Evolutionary conservation across 2,797 vertebrate genomes (phyloP).

Genomic region (Momotus momota): DNA sequence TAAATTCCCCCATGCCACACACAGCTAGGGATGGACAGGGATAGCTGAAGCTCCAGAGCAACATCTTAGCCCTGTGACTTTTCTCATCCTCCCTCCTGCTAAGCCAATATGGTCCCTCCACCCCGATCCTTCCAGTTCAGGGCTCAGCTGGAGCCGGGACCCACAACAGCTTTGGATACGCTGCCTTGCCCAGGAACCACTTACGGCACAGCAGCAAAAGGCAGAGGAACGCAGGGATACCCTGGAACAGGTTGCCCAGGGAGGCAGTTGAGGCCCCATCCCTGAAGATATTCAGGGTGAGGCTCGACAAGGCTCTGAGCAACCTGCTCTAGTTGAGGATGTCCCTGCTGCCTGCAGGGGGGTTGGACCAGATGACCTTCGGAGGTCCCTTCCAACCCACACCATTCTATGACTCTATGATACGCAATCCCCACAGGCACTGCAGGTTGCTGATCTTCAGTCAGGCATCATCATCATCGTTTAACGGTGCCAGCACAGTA

Average conservation of each 20-base stretch:
- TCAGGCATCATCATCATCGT: background rate
- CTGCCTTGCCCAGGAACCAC: background rate
- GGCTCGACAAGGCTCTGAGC: too few species aligned
- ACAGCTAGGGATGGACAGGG: background rate
- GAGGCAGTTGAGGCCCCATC: too few species aligned
- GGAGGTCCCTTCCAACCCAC: too few species aligned
- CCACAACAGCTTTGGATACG: background rate
- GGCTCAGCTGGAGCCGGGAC: background rate
- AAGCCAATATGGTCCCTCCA: background rate
- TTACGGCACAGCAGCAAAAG: background rate
- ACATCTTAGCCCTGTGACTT: background rate
- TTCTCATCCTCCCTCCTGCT: background rate
- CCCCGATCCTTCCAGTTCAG: background rate
- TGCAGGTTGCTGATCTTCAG: background rate
- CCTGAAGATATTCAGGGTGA: too few species aligned
- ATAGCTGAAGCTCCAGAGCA: background rate
- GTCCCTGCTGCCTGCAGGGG: too few species aligned
- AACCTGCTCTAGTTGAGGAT: too few species aligned
- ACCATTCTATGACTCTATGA: background rate
- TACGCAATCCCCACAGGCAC: background rate
- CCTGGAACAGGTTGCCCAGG: too few species aligned
- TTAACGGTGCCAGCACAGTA: background rate
- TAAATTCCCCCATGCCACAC: background rate
- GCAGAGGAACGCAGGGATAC: background rate
- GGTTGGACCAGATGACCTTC: too few species aligned